Percentiles rank a stretch among this genome's conserved stretches.
Evolutionary conservation across 2,113 vertebrate genomes (phyloP).

Genomic region (Neotoma lepida): DNA sequence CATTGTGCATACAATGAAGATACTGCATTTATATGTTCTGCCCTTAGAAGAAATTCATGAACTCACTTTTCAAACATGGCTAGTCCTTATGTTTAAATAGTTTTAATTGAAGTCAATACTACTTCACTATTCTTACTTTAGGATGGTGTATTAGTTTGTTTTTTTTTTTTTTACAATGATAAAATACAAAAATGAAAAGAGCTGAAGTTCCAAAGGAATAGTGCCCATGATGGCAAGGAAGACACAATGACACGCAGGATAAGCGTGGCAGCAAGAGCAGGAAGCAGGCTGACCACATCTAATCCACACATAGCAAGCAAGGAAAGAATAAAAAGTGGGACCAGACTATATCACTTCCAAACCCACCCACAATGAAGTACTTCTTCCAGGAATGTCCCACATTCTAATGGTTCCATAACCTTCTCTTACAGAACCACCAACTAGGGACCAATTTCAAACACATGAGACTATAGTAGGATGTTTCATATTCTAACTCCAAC

Average conservation of each 20-base stretch:
- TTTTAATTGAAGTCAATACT: neutral
- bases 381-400: too few relatives aligned
- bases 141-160: neutral
- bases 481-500: neutral
- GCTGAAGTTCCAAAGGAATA: neutral
- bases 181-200: neutral
- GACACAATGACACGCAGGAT: neutral
- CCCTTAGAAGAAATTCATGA: neutral
- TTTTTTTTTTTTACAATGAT: neutral
- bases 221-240: too few relatives aligned
- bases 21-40: neutral
- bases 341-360: neutral
- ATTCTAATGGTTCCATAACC: neutral
- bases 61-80: neutral
- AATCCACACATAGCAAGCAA: neutral
- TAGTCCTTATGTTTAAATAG: neutral
- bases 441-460: neutral
- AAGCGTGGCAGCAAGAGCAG: neutral
- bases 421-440: too few relatives aligned
- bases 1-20: neutral
- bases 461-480: neutral
- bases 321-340: neutral
- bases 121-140: neutral
- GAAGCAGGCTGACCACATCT: neutral
- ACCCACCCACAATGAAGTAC: neutral